Percentiles rank a stretch among this genome's conserved stretches.
phyloP scores from a whole-genome alignment of 2,113 vertebrate species.

The Chloroceryle aenea region DNA sequence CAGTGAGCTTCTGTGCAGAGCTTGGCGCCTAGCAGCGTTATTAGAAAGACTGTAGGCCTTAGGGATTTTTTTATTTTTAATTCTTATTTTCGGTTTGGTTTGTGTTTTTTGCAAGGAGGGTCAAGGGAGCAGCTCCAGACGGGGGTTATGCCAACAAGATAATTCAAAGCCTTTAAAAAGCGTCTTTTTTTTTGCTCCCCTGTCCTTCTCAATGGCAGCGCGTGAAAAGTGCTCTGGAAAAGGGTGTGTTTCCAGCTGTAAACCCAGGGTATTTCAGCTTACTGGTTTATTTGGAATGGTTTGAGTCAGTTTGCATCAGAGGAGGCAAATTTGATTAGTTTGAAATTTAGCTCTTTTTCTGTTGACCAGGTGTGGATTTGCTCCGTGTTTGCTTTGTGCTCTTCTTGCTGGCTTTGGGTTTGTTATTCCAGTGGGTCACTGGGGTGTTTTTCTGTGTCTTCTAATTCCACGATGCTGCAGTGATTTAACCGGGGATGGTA shows the following conservation, averaged over 20 bases:
- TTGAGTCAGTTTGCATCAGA: not conserved
- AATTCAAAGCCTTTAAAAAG: not conserved
- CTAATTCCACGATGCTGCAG: not conserved
- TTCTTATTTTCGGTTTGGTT: not conserved
- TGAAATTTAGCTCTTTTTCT: not conserved
- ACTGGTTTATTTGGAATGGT: fast-evolving
- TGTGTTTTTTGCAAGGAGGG: not conserved
- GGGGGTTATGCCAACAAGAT: not conserved
- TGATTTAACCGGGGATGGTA: not conserved
- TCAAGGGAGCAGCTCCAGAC: not conserved
- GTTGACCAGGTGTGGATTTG: not conserved
- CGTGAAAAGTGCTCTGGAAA: not conserved
- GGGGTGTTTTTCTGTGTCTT: not conserved
- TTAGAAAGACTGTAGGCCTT: not conserved
- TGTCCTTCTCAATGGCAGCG: not conserved
- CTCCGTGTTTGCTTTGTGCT: not conserved
- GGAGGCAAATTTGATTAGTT: not conserved
- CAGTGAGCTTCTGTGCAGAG: not conserved
- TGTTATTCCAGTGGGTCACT: not conserved
- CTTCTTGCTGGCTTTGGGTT: not conserved
- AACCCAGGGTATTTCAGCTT: not conserved
- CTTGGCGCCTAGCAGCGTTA: not conserved
- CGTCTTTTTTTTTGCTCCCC: fast-evolving
- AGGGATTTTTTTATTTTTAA: not conserved
- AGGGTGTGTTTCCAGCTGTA: not conserved